Conservation (phyloP, 2,888 invertebrate genomes). For the Meiosimyza platycephala region DNA sequence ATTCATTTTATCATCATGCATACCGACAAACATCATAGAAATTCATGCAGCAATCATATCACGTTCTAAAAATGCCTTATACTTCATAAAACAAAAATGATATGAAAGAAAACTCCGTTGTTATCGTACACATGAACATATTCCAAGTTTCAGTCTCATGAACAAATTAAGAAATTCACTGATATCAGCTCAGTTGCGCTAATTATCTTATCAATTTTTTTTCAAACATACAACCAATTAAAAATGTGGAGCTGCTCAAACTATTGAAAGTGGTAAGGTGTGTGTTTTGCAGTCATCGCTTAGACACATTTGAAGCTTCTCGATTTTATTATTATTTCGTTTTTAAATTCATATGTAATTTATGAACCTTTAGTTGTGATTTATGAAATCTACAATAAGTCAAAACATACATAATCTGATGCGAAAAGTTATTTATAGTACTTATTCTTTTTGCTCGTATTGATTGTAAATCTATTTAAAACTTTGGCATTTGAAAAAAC, state of each 20-base stretch:
- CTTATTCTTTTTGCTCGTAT: no score
- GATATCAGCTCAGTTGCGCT: background rate
- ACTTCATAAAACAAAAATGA: slow-evolving; percentile 4
- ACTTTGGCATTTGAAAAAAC: no score
- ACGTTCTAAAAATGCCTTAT: slow-evolving; percentile 18
- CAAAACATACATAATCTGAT: no score
- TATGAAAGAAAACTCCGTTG: slow-evolving; percentile 4
- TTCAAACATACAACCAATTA: slow-evolving; percentile 26
- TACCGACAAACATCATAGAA: no score
- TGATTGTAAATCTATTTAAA: no score
- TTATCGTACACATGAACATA: background rate
- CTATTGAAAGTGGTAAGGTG: slow-evolving; percentile 26
- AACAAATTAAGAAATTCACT: slow-evolving; percentile 20
- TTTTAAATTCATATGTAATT: background rate
- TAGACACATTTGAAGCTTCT: background rate
- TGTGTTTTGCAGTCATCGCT: background rate
- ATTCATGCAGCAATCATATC: slow-evolving; percentile 22
- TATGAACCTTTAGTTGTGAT: background rate
- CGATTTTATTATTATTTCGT: background rate
- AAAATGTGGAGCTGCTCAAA: background rate
- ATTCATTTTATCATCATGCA: no score
- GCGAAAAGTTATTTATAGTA: no score
- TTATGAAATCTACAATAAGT: no score
- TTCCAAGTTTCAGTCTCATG: background rate
- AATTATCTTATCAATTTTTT: slow-evolving; percentile 34